Evolutionary conservation across 2,888 invertebrate species (phyloP).

Genomic region (Spodoptera picta): DNA sequence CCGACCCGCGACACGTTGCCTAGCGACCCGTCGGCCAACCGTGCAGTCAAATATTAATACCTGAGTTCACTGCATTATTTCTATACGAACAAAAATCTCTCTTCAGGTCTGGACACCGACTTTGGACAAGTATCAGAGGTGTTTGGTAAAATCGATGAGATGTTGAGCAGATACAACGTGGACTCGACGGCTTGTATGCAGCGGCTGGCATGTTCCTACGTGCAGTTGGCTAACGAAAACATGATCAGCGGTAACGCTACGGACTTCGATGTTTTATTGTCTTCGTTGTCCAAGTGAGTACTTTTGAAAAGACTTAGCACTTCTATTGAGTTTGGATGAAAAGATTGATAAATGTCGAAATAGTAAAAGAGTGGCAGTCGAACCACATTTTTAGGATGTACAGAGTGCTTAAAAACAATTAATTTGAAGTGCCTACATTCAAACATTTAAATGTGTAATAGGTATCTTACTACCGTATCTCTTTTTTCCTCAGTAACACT

Average conservation of each 20-base stretch:
- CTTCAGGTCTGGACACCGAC: conserved; percentile 88
- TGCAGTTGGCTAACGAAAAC: conserved; percentile 91
- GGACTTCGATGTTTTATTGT: conserved; percentile 90
- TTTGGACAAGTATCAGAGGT: conserved; percentile 90
- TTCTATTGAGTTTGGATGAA: too few relatives aligned
- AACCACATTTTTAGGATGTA: too few relatives aligned
- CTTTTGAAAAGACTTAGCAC: too few relatives aligned
- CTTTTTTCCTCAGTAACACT: conserved; percentile 88
- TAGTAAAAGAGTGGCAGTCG: too few relatives aligned
- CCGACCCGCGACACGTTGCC: too few relatives aligned
- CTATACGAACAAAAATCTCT: background rate
- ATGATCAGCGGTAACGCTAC: conserved; percentile 89
- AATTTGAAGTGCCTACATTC: too few relatives aligned
- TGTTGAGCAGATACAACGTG: conserved; percentile 91
- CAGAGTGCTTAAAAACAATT: too few relatives aligned
- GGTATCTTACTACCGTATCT: background rate
- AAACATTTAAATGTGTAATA: too few relatives aligned
- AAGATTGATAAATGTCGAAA: too few relatives aligned
- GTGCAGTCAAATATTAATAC: too few relatives aligned
- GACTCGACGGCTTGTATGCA: conserved; percentile 92
- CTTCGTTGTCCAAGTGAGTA: conserved; percentile 90
- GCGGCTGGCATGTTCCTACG: conserved; percentile 91
- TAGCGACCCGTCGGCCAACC: too few relatives aligned
- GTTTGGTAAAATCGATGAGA: conserved; percentile 90
- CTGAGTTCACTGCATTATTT: background rate